Evolutionary conservation across 1,140 invertebrate genomes (phyloP), one percentile per base, ranked within the genome.

Genomic region (Uloborus diversus): DNA sequence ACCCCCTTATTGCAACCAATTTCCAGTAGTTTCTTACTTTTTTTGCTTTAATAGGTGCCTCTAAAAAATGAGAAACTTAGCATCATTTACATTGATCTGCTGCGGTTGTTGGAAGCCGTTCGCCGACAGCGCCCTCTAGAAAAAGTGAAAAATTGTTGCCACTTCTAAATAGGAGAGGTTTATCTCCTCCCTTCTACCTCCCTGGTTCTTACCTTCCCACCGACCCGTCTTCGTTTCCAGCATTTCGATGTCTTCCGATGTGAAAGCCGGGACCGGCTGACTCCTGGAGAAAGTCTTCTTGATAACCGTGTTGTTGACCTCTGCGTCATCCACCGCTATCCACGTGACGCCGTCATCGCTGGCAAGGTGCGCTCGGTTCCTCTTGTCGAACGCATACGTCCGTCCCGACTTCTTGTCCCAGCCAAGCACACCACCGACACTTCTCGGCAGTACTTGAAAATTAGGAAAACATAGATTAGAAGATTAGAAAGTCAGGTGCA

Each of bases 171-270:
- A n/a, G n/a, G n/a, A n/a, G n/a, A n/a, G n/a, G n/a, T n/a, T n/a
- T n/a, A n/a, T n/a, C n/a, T n/a, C n/a, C n/a, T n/a, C n/a, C n/a
- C n/a, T n/a, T n/a, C n/a, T n/a, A n/a, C n/a, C n/a, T n/a, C n/a
- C n/a, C n/a, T n/a, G n/a, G n/a, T n/a, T n/a, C 33, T 30, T 56
- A 82, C 81, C 81, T 78, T 79, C 65, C 81, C 81, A 82, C 13
- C 80, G 32, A 5, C 81, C 81, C 1, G 69, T 65, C 9, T 79
- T 79, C 17, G 73, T 66, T 32, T 82, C 70, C 42, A 82, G 66
- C 42, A 73, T 78, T 35, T 59, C 30, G 4, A 82, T 57, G 17
- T 80, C 81, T n/a, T 82, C 81, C 3, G 47, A 25, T 30, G 61
- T 66, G 35, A 82, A 79, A 17, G 57, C 78, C 7, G 81, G 81